Percentiles rank a stretch among this genome's conserved stretches.
Conservation (phyloP, 1,140 invertebrate species). For the Sipha flava region DNA sequence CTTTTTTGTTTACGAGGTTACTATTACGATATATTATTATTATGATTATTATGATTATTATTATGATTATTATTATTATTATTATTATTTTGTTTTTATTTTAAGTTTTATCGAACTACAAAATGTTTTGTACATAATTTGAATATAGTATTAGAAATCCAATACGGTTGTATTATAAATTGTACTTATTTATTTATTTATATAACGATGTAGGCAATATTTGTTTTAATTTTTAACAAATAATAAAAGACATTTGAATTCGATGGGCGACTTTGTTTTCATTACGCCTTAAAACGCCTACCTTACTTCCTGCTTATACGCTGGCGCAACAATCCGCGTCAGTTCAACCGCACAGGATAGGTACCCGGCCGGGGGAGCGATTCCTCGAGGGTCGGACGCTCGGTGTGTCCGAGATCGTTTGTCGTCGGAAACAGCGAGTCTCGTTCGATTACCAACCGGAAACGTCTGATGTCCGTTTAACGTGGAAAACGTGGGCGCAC, state of each 20-base stretch:
- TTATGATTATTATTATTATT: background rate
- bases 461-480: too few relatives aligned
- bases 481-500: too few relatives aligned
- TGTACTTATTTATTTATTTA: conserved; percentile 33
- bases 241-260: conserved; percentile 30
- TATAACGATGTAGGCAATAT: conserved; percentile 27
- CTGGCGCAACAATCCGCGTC: too few relatives aligned
- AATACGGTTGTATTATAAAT: conserved; percentile 26
- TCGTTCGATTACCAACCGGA: too few relatives aligned
- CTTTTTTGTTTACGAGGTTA: conserved; percentile 31
- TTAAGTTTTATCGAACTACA: background rate
- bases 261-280: background rate
- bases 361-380: too few relatives aligned
- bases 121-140: conserved; percentile 22
- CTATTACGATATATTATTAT: conserved; percentile 11
- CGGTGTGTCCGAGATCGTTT: too few relatives aligned
- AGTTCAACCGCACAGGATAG: too few relatives aligned
- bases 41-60: background rate
- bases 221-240: conserved; percentile 30
- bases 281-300: too few relatives aligned
- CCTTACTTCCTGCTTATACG: too few relatives aligned
- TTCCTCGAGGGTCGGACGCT: too few relatives aligned
- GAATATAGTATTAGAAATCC: background rate
- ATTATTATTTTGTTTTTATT: conserved; percentile 7
- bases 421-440: too few relatives aligned